Evolutionary conservation across 2,888 invertebrate species (phyloP).

Genomic region (Phytoseiulus persimilis): DNA sequence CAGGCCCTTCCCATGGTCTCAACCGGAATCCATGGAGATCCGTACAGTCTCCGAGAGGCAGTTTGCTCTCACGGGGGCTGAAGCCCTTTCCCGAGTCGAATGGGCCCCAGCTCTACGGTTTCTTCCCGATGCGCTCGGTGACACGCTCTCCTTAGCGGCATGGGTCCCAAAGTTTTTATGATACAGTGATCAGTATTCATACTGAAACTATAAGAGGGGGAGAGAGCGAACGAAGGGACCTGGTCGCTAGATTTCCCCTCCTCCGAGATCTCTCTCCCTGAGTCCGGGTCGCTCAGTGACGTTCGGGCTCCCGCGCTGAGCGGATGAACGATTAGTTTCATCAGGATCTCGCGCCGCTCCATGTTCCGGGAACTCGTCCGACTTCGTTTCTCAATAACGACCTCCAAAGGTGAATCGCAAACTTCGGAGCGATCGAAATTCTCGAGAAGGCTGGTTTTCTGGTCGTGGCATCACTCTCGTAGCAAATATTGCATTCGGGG

Average conservation of each 20-base stretch:
- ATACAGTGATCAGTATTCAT: not conserved
- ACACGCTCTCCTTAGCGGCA: not conserved
- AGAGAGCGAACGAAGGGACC: not conserved
- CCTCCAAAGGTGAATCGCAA: not conserved
- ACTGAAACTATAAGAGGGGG: not conserved
- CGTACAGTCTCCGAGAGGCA: not conserved
- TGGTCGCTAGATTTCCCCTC: too few relatives aligned
- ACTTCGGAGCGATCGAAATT: not conserved
- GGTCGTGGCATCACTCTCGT: not conserved
- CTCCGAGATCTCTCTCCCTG: too few relatives aligned
- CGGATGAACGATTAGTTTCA: too few relatives aligned
- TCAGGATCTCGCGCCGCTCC: too few relatives aligned
- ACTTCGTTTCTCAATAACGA: not conserved
- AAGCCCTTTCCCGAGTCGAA: not conserved
- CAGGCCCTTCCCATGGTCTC: not conserved
- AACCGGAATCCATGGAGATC: not conserved
- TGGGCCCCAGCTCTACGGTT: not conserved
- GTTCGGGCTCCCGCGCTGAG: too few relatives aligned
- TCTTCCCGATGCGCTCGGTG: not conserved
- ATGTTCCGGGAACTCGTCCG: not conserved
- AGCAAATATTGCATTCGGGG: not conserved
- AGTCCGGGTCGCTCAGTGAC: too few relatives aligned
- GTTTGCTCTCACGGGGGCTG: not conserved
- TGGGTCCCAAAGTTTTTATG: not conserved
- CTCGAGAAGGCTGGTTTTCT: not conserved